Percentiles rank a stretch among this genome's conserved stretches.
phyloP scores from a whole-genome alignment of 2,797 vertebrate genomes.

The Nannoperca obscura region DNA sequence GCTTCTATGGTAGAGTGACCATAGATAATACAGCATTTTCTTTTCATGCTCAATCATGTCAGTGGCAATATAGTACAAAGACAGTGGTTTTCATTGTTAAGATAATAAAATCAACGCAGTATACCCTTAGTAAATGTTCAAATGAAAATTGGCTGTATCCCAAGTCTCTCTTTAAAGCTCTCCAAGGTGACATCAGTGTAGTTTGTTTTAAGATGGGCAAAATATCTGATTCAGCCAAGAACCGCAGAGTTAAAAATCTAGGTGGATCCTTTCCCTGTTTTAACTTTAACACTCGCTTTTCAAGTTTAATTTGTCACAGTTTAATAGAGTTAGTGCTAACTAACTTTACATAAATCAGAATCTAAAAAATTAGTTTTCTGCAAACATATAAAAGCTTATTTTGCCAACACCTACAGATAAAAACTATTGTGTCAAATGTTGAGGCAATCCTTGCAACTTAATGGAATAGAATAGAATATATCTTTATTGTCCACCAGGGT shows the following conservation, averaged over 20 bases:
- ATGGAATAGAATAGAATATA: no score
- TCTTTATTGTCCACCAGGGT: no score
- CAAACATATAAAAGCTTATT: background rate
- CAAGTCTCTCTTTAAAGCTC: slow-evolving; percentile 34
- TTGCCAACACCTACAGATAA: slow-evolving; percentile 7
- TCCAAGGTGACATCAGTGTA: slow-evolving; percentile 42
- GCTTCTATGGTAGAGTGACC: slow-evolving; percentile 56
- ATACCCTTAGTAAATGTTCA: slow-evolving; percentile 52
- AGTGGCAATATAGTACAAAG: slow-evolving; percentile 33
- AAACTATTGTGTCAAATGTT: slow-evolving; percentile 4
- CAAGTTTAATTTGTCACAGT: slow-evolving; percentile 12
- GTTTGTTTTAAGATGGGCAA: slow-evolving; percentile 58
- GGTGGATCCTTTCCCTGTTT: slow-evolving; percentile 42
- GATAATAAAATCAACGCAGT: slow-evolving; percentile 60
- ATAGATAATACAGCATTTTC: slow-evolving; percentile 63
- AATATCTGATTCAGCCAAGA: slow-evolving; percentile 51
- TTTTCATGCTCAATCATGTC: slow-evolving; percentile 63
- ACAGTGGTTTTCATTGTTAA: slow-evolving; percentile 47
- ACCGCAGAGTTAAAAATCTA: slow-evolving; percentile 36
- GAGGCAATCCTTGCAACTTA: background rate
- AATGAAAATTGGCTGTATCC: slow-evolving; percentile 53
- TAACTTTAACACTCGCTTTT: slow-evolving; percentile 8
- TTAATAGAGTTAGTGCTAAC: slow-evolving; percentile 5
- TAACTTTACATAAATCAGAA: background rate
- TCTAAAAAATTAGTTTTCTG: background rate